phyloP scores from a whole-genome alignment of 1,140 invertebrate genomes.

The Caenorhabditis brenneri region DNA sequence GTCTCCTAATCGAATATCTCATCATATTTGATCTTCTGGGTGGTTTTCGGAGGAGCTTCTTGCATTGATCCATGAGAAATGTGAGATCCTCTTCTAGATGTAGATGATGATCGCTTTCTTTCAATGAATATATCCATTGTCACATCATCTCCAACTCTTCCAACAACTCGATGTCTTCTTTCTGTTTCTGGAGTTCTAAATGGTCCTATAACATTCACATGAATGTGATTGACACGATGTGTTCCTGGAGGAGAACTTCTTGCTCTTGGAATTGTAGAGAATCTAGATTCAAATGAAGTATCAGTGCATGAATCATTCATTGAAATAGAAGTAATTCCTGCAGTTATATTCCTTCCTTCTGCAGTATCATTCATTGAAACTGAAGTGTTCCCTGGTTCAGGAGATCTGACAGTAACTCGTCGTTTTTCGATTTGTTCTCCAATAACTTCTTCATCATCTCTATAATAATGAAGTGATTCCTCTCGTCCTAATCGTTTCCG shows the following conservation, averaged over 20 bases:
- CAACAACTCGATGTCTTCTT: constrained; percentile 7
- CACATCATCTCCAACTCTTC: constrained; percentile 15
- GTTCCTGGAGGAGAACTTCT: not conserved
- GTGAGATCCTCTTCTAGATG: not conserved
- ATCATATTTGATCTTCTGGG: constrained; percentile 29
- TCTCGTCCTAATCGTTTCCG: constrained; percentile 17
- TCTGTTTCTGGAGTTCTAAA: not conserved
- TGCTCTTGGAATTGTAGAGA: constrained; percentile 19
- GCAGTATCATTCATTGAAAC: constrained; percentile 16
- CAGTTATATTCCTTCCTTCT: not conserved
- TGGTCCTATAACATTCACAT: constrained; percentile 9
- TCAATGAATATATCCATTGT: constrained; percentile 34
- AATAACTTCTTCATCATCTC: constrained; percentile 28
- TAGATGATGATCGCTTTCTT: not conserved
- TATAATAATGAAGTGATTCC: constrained; percentile 24
- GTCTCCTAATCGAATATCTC: constrained; percentile 2
- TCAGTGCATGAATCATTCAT: constrained; percentile 21
- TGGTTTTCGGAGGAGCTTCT: constrained; percentile 16
- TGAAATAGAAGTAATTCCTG: constrained; percentile 23
- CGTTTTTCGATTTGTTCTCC: not conserved
- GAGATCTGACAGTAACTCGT: constrained; percentile 22
- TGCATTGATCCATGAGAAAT: not conserved
- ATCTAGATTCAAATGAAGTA: constrained; percentile 10
- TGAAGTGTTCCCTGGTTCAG: constrained; percentile 13
- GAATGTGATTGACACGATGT: constrained; percentile 16